phyloP scores from a whole-genome alignment of 1,140 invertebrate genomes.

The Leptestheria dahalacensis region DNA sequence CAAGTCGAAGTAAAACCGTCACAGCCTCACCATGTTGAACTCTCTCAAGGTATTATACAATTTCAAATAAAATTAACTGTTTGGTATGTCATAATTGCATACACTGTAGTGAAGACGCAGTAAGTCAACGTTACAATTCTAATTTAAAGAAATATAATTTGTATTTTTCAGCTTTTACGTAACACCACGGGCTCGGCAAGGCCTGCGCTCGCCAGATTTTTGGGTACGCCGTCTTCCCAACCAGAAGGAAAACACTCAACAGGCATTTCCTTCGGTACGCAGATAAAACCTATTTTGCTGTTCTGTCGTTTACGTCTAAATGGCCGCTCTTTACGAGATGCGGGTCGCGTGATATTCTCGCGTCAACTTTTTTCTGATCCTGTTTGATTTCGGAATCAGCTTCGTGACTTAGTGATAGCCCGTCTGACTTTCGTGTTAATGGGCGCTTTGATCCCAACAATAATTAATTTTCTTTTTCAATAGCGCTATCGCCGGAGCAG shows the following conservation, averaged over 20 bases:
- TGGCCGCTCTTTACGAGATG: not conserved
- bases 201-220: not conserved
- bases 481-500: slow-evolving; percentile 55
- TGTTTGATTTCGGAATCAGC: too few species aligned
- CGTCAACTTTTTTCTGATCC: not conserved
- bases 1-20: too few species aligned
- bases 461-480: not conserved
- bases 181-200: not conserved
- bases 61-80: too few species aligned
- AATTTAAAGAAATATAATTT: not conserved
- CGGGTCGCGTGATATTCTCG: not conserved
- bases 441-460: too few species aligned
- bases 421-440: too few species aligned
- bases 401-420: too few species aligned
- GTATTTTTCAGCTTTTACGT: not conserved
- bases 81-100: too few species aligned
- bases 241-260: not conserved
- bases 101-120: too few species aligned
- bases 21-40: too few species aligned
- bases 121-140: too few species aligned
- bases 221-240: not conserved
- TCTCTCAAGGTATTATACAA: too few species aligned
- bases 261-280: not conserved
- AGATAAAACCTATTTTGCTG: not conserved
- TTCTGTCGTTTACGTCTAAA: not conserved